Evolutionary conservation across 2,888 invertebrate species (phyloP), one percentile per base, ranked within the genome.

Genomic region (Pyralis farinalis): DNA sequence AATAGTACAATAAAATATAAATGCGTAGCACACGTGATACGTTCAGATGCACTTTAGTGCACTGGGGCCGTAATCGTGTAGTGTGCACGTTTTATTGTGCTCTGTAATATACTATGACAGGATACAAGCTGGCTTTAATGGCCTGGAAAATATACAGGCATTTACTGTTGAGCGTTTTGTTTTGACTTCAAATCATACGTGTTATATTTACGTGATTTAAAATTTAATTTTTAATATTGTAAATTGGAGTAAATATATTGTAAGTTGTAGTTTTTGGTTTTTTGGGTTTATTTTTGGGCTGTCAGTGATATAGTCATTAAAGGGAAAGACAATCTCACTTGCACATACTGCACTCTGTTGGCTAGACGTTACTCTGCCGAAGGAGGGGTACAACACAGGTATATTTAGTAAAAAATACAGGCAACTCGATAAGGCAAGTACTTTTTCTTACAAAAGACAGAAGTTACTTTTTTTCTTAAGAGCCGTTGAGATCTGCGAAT

Each of bases 51-150:
- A 49, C 43, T 51, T 47, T 51, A 49, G 36, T 41, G 44, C 43
- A 40, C 37, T 53, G 52, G 47, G 42, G 47, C 46, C 49, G 41
- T 47, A 51, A 58, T 62, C 64, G 60, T 66, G 63, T 71, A 49
- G 58, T 25, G 7, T 25, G 25, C 7, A 25, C 46, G 43, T 67
- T 72, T 63, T 63, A 68, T 67, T 62, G 59, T 55, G 43, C 40
- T 38, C 53, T 47, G 53, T 58, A 60, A 71, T 65, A 66, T 64
- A 71, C 61, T 63, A 54, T 58, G 58, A 61, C 62, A 61, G 57
- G 16, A 51, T 56, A 57, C 64, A 59, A 59, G 58, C 54, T 57
- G 69, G 48, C 56, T 49, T 51, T 56, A 61, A 52, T 51, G 58
- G 47, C 58, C 43, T 56, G 63, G 58, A 63, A 68, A 61, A 47